Conservation (phyloP, 2,797 vertebrate genomes). For the Lepilemur ruficaudatus region DNA sequence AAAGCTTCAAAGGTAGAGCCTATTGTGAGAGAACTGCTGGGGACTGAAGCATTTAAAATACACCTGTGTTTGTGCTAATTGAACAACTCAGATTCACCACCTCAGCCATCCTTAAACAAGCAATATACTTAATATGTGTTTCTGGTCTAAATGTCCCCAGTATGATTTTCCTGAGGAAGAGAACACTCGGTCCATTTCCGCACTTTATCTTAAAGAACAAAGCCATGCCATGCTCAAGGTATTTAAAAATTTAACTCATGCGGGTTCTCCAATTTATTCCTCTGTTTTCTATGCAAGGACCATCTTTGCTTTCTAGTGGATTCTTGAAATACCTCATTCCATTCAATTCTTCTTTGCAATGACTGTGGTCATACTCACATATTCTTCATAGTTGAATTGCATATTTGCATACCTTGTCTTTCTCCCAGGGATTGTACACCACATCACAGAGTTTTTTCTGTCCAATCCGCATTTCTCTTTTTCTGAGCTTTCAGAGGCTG, state of each 20-base stretch:
- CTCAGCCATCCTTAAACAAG: slow-evolving; percentile 39
- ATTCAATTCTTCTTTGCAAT: not conserved
- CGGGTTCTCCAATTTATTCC: not conserved
- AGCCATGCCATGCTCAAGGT: not conserved
- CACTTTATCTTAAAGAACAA: slow-evolving; percentile 21
- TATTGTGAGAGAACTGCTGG: not conserved
- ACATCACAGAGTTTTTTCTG: not conserved
- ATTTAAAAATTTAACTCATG: slow-evolving; percentile 12
- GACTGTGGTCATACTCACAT: not conserved
- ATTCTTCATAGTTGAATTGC: not conserved
- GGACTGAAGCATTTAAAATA: slow-evolving; percentile 27
- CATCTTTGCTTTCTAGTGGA: not conserved
- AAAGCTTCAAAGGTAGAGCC: slow-evolving; percentile 26
- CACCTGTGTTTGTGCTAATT: slow-evolving; percentile 28
- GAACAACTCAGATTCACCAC: slow-evolving; percentile 42
- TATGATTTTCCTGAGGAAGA: slow-evolving; percentile 4
- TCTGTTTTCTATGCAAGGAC: not conserved
- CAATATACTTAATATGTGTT: not conserved
- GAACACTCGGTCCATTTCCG: not conserved
- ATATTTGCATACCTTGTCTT: not conserved
- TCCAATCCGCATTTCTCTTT: not conserved
- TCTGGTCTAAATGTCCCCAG: slow-evolving; percentile 1
- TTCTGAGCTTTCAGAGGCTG: not conserved
- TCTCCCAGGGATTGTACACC: not conserved
- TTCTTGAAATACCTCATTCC: not conserved